These are phyloP conservation scores for Epinephelus moara DNA, from an alignment of 2,113 vertebrate species.

Conservation along the genomic window DNA sequence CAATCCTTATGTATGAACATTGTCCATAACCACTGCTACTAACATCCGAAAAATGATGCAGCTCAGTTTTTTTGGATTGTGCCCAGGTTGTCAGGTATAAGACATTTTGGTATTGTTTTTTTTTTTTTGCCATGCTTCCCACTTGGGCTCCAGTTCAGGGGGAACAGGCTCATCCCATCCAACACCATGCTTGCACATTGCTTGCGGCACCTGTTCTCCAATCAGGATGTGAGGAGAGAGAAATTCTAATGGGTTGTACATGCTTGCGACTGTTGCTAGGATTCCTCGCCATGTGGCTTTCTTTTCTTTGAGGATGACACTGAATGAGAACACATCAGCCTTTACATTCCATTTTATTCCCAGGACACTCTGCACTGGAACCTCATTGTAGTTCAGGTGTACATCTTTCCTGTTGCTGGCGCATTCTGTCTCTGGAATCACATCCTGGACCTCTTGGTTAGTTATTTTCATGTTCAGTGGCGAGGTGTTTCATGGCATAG, in stretches of 20 bases:
- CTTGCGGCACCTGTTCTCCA: background rate
- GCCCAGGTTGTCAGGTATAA: background rate
- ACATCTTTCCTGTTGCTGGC: background rate
- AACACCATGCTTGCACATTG: background rate
- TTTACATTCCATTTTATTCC: background rate
- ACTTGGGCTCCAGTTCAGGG: background rate
- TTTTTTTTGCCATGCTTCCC: background rate
- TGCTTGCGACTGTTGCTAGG: background rate
- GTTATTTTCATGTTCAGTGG: too few relatives aligned
- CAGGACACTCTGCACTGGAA: background rate
- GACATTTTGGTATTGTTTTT: background rate
- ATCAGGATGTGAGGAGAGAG: background rate
- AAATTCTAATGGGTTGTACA: background rate
- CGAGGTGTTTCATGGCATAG: too few relatives aligned
- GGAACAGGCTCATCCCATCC: constrained; percentile 6
- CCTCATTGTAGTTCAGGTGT: background rate
- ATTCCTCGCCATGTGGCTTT: background rate
- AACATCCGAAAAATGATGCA: constrained; percentile 25
- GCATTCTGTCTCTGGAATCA: background rate
- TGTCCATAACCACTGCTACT: background rate
- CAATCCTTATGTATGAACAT: constrained; percentile 16
- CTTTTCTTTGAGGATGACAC: background rate
- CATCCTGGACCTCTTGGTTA: too few relatives aligned
- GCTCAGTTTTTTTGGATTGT: background rate
- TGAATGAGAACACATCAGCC: too few relatives aligned